A percentile compares a stretch with the other conserved stretches of the same genome.
Evolutionary conservation across 2,797 vertebrate genomes (phyloP).

Genomic region (Liparis tanakae): DNA sequence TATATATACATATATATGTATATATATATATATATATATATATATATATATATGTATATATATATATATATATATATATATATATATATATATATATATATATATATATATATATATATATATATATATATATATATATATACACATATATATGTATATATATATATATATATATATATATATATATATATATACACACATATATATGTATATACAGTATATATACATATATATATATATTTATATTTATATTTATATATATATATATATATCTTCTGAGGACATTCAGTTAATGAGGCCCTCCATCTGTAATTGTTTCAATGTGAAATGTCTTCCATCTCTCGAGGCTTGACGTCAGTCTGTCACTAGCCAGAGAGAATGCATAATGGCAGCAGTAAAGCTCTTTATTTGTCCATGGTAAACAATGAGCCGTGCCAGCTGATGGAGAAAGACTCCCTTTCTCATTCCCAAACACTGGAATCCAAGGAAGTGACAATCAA

Average conservation of each 20-base stretch:
- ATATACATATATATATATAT: conserved; percentile 14
- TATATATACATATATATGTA: conserved; percentile 9
- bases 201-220: neutral
- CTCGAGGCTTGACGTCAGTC: conserved; percentile 61
- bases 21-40: neutral
- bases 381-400: conserved; percentile 71
- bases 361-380: conserved; percentile 60
- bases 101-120: neutral
- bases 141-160: neutral
- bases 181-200: conserved; percentile 9
- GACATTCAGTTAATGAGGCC: conserved; percentile 36
- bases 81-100: conserved; percentile 16
- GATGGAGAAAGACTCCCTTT: conserved; percentile 75
- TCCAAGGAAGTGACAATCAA: conserved; percentile 85
- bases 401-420: conserved; percentile 87
- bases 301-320: conserved; percentile 62
- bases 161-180: neutral
- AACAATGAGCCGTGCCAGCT: conserved; percentile 89
- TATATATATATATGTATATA: conserved; percentile 21
- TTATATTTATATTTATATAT: neutral
- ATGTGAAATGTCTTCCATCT: conserved; percentile 61
- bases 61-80: neutral
- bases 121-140: conserved; percentile 16
- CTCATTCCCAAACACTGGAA: conserved; percentile 79
- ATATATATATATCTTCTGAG: conserved; percentile 23